Evolutionary conservation across 2,113 vertebrate genomes (phyloP).

Genomic region (Cephalophus harveyi): DNA sequence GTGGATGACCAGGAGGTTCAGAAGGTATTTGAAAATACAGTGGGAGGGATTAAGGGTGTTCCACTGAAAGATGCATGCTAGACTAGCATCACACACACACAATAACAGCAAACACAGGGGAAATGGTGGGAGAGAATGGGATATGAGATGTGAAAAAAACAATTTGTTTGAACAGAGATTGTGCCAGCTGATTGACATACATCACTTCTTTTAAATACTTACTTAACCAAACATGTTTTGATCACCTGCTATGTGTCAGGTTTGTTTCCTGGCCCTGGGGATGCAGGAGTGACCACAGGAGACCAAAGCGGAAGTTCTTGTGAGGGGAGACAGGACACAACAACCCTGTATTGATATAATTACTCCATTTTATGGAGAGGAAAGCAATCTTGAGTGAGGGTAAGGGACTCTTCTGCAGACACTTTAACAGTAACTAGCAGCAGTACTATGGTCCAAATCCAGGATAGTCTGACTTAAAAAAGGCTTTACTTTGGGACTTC

Average conservation of each 20-base stretch:
- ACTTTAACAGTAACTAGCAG: background rate
- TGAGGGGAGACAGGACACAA: background rate
- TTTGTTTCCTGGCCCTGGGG: background rate
- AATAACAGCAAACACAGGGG: background rate
- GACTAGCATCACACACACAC: background rate
- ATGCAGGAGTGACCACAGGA: background rate
- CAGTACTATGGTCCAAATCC: background rate
- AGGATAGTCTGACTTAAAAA: background rate
- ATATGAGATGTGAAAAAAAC: background rate
- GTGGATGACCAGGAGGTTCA: background rate
- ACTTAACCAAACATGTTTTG: background rate
- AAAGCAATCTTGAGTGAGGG: background rate
- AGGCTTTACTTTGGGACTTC: background rate
- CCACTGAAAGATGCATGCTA: background rate
- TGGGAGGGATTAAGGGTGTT: background rate
- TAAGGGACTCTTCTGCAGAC: background rate
- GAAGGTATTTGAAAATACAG: background rate
- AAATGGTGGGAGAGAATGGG: background rate
- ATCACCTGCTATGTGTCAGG: background rate
- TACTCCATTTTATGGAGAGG: background rate
- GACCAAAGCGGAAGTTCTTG: background rate
- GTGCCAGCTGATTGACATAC: background rate
- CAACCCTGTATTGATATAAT: background rate
- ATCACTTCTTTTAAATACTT: background rate
- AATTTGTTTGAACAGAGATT: background rate